These are phyloP conservation scores for Hycleus cichorii DNA, from an alignment of 1,140 invertebrate genomes.

Conservation along the genomic window DNA sequence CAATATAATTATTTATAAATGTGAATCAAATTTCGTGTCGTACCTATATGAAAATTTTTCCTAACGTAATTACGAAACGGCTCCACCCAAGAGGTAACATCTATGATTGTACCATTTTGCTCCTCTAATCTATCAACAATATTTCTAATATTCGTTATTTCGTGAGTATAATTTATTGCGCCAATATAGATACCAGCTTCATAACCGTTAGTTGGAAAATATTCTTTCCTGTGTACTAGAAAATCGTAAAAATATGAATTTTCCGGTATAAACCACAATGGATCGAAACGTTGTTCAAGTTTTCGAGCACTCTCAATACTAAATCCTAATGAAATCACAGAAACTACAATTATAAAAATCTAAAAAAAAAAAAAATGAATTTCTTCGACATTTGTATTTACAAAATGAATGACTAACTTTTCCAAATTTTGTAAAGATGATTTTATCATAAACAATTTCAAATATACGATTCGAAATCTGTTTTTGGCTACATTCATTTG, in stretches of 20 bases:
- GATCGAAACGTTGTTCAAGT: constrained; percentile 70
- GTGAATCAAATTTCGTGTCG: neutral
- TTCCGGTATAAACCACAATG: constrained; percentile 67
- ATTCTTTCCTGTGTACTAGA: constrained; percentile 45
- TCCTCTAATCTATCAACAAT: constrained; percentile 48
- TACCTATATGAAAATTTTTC: constrained; percentile 29
- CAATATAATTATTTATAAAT: neutral
- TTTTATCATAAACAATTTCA: constrained; percentile 49
- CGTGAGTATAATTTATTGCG: constrained; percentile 55
- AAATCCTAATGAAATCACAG: constrained; percentile 49
- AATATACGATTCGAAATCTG: constrained; percentile 46
- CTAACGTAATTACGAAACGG: constrained; percentile 55
- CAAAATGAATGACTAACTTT: constrained; percentile 43
- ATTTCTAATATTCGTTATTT: constrained; percentile 53
- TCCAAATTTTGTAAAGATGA: constrained; percentile 52
- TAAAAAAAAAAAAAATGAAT: constrained; percentile 25
- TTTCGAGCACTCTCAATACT: constrained; percentile 52
- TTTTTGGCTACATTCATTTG: constrained; percentile 39
- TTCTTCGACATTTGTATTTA: neutral
- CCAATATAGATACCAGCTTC: constrained; percentile 61
- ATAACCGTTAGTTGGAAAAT: constrained; percentile 59
- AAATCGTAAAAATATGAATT: constrained; percentile 61
- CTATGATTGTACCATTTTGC: constrained; percentile 47
- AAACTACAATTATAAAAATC: constrained; percentile 52
- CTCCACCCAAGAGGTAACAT: constrained; percentile 54